Conservation (phyloP, 2,888 invertebrate genomes). For the Zaprionus obscuricornis region DNA sequence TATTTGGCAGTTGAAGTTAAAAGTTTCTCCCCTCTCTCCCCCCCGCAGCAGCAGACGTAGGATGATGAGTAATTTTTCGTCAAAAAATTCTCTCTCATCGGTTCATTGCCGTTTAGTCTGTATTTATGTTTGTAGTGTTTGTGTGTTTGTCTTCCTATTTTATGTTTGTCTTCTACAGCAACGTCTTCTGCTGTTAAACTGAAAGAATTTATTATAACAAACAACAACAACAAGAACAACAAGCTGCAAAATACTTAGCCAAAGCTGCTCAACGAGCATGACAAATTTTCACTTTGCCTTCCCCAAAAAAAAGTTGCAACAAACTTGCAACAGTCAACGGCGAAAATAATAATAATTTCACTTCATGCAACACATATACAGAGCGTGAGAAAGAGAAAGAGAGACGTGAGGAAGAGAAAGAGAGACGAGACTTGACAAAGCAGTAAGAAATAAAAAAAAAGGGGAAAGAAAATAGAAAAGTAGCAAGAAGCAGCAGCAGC, state of each 20-base stretch:
- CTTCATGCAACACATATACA: no score
- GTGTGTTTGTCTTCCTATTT: conserved; percentile 37
- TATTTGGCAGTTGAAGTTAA: conserved; percentile 76
- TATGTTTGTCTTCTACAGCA: conserved; percentile 59
- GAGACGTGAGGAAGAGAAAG: conserved; percentile 41
- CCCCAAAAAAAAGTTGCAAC: conserved; percentile 62
- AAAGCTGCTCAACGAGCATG: conserved; percentile 69
- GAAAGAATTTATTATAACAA: conserved; percentile 75
- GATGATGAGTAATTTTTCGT: conserved; percentile 24
- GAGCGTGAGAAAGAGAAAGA: no score
- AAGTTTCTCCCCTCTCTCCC: conserved; percentile 64
- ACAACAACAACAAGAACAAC: conserved; percentile 22
- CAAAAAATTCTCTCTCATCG: conserved; percentile 6
- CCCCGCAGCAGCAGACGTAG: no score
- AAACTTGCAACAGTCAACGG: conserved; percentile 67
- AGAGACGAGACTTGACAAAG: conserved; percentile 25
- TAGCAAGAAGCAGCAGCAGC: conserved; percentile 1
- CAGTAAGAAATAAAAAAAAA: conserved; percentile 23
- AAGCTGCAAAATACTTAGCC: conserved; percentile 37
- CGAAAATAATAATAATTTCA: conserved; percentile 67
- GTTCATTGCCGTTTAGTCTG: conserved; percentile 35
- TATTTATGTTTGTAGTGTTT: conserved; percentile 60
- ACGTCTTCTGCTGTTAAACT: conserved; percentile 69
- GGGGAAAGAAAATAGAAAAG: neutral
- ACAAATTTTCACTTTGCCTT: conserved; percentile 75